These are phyloP conservation scores for Salticus scenicus DNA, from an alignment of 2,888 invertebrate species.

Conservation along the genomic window DNA sequence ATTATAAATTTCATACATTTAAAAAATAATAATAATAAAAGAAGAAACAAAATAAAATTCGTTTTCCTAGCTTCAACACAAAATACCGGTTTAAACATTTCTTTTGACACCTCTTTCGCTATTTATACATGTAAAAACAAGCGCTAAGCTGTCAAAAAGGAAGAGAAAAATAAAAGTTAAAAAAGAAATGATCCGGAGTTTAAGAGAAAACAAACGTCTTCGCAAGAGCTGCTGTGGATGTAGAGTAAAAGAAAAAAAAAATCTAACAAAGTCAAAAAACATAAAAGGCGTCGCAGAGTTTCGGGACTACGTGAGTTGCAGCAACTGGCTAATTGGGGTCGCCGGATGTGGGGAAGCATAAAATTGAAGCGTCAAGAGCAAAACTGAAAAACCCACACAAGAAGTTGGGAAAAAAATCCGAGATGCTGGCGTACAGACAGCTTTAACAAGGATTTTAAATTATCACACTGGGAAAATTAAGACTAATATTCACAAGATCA, in stretches of 20 bases:
- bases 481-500: too few relatives aligned
- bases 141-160: not conserved
- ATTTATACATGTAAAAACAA: conserved; percentile 7
- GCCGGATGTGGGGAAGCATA: conserved; percentile 15
- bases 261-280: not conserved
- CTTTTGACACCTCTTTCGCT: not conserved
- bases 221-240: not conserved
- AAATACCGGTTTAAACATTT: not conserved
- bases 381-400: not conserved
- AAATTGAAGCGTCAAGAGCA: conserved; percentile 11
- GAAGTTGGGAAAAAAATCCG: not conserved
- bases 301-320: not conserved
- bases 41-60: too few relatives aligned
- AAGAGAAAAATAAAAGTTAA: not conserved
- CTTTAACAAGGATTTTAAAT: too few relatives aligned
- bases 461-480: too few relatives aligned
- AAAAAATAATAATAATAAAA: too few relatives aligned
- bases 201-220: not conserved
- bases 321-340: conserved; percentile 8
- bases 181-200: not conserved
- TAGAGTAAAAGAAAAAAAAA: not conserved
- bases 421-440: too few relatives aligned
- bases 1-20: too few relatives aligned
- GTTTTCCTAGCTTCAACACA: too few relatives aligned
- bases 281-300: not conserved